Conservation (phyloP, 2,888 invertebrate species). For the Drosophila infuscata region DNA sequence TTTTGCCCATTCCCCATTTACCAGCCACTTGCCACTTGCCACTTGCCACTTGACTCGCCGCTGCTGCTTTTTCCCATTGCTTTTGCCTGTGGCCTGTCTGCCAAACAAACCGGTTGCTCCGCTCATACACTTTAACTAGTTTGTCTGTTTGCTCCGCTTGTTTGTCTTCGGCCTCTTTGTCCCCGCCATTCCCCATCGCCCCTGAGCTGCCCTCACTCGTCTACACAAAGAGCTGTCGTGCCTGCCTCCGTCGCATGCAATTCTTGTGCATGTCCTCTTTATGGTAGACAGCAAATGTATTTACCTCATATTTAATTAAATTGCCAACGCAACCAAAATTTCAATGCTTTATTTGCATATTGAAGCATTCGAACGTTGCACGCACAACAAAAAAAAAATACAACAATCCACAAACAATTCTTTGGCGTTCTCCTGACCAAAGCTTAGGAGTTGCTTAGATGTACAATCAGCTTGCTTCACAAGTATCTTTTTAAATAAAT, state of each 20-base stretch:
- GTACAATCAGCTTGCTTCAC: not conserved
- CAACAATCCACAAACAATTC: not conserved
- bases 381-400: conserved; percentile 15
- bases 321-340: conserved; percentile 66
- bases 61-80: conserved; percentile 38
- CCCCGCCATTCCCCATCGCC: not conserved
- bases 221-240: conserved; percentile 9
- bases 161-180: conserved; percentile 34
- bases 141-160: conserved; percentile 67
- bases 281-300: conserved; percentile 54
- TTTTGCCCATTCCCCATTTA: conserved; percentile 32
- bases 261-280: conserved; percentile 71
- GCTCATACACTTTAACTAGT: conserved; percentile 68
- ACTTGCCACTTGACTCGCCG: conserved; percentile 54
- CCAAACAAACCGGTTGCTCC: conserved; percentile 39
- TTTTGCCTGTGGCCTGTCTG: conserved; percentile 46
- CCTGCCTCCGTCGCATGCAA: conserved; percentile 57
- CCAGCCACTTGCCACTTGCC: conserved; percentile 12
- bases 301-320: conserved; percentile 79
- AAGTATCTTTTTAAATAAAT: not conserved
- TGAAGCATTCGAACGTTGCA: conserved; percentile 50
- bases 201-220: not conserved
- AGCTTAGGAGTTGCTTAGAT: not conserved
- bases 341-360: conserved; percentile 74
- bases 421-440: not conserved